Evolutionary conservation across 2,888 invertebrate species (phyloP).

Genomic region (Digitonthophagus gazella): DNA sequence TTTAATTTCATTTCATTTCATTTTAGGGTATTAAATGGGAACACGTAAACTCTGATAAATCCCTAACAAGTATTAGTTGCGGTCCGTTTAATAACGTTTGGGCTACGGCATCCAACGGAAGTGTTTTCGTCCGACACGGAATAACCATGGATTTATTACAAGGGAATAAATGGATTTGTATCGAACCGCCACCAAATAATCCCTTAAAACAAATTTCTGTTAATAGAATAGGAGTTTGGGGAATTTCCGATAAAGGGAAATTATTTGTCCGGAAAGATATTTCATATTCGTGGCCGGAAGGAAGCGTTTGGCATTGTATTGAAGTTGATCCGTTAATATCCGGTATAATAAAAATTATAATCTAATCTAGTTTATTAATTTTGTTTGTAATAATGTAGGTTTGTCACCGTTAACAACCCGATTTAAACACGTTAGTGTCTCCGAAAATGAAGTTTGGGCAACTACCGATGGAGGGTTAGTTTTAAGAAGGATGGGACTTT

Average conservation of each 20-base stretch:
- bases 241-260: slow-evolving; percentile 69
- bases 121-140: slow-evolving; percentile 77
- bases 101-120: slow-evolving; percentile 85
- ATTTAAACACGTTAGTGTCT: slow-evolving; percentile 72
- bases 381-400: no score
- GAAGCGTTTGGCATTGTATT: slow-evolving; percentile 79
- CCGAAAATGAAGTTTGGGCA: slow-evolving; percentile 72
- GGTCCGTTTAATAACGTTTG: slow-evolving; percentile 70
- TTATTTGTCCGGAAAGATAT: slow-evolving; percentile 79
- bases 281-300: slow-evolving; percentile 72
- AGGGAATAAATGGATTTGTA: slow-evolving; percentile 72
- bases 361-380: background rate
- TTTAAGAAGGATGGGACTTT: slow-evolving; percentile 72
- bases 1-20: no score
- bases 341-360: background rate
- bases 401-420: slow-evolving; percentile 50
- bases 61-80: slow-evolving; percentile 72
- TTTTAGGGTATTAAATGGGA: slow-evolving; percentile 76
- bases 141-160: slow-evolving; percentile 66
- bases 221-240: slow-evolving; percentile 75
- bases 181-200: slow-evolving; percentile 67
- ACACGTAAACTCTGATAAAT: slow-evolving; percentile 78
- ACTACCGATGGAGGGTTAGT: slow-evolving; percentile 68
- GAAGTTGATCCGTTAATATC: slow-evolving; percentile 54
- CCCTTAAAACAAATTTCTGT: slow-evolving; percentile 74